A percentile compares a stretch with the other conserved stretches of the same genome.
phyloP scores from a whole-genome alignment of 2,888 invertebrate species.

The Lomographa bimaculata region DNA sequence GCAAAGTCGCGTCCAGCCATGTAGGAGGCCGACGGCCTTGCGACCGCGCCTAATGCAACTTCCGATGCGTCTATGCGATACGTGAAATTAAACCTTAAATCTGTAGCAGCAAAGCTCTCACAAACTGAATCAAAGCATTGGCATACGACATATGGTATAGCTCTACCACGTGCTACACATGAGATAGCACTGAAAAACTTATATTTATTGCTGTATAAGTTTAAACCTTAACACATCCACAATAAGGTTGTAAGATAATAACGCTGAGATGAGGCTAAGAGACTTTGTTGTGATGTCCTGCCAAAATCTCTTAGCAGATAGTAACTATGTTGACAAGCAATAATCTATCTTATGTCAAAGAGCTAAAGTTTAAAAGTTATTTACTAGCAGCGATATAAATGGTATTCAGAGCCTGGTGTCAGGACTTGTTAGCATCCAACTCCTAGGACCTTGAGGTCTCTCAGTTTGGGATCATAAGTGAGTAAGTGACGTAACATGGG shows the following conservation, averaged over 20 bases:
- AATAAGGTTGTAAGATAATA: no score
- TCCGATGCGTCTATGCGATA: no score
- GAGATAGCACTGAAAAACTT: no score
- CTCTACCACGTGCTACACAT: no score
- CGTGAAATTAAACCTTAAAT: conserved; percentile 8
- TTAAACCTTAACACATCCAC: no score
- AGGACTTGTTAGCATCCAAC: conserved; percentile 44
- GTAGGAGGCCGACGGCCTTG: conserved; percentile 72
- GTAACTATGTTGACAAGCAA: neutral
- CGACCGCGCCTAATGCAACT: no score
- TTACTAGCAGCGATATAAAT: no score
- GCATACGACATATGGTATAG: no score
- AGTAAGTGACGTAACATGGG: conserved; percentile 10
- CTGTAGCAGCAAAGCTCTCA: neutral
- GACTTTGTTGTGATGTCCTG: conserved; percentile 10
- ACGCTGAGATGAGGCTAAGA: no score
- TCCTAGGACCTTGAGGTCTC: conserved; percentile 37
- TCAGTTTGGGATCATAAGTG: conserved; percentile 13
- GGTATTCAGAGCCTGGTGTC: conserved; percentile 36
- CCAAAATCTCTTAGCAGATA: conserved; percentile 5
- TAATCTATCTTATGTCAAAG: neutral
- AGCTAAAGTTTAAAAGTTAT: neutral
- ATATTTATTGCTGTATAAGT: no score
- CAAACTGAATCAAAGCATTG: no score
- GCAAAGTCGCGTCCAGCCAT: conserved; percentile 58